Base-by-base conservation (phyloP, 2,888 invertebrate genomes). In the Drosophila atripex region DNA sequence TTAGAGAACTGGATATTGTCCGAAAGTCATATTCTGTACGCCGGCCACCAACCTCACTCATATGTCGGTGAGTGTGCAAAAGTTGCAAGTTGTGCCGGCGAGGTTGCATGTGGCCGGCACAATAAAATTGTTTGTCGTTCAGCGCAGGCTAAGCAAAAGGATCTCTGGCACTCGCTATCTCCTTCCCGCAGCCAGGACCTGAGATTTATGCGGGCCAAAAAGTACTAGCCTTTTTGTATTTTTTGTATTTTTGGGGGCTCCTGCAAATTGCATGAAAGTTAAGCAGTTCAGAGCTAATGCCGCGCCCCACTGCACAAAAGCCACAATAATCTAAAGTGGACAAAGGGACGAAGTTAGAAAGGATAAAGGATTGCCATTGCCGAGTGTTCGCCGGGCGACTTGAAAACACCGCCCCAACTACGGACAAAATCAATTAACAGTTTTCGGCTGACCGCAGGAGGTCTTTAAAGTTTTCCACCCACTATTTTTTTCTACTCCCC, bases 41-140 rank as follows among this genome's bases (percentile, higher is more conserved):
- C 79, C 75, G 71, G 79, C 57, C 83, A 72, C 66, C 77, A 88
- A 83, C 82, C 88, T 79, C 84, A 83, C 88, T 75, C 82, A 58
- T 71, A 47, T 73, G 50, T 6, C 14, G 43, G 41, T 35, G 12
- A 38, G 41, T 41, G 23, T 47, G 18, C 41, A 16, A 49, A 41
- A 45, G 38, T 39, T 55, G 51, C 55, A 43, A 41, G 39, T 56
- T 61, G 18, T 16, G 16, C 39, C 14, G 11, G 52, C 45, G 35
- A 35, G 35, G 49, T 57, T 57, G 56, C 56, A 57, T 55, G 66
- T 57, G 56, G 71, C 45, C 47, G 57, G 78, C 51, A 84, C 84
- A 84, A 84, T 84, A 88, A 84, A 84, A 84, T 84, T 87, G 88
- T 88, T 84, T 84, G 88, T 88, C 84, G 87, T 78, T 84, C 70